Conservation (phyloP, 2,113 vertebrate genomes). For the Sylvilagus bachmani region DNA sequence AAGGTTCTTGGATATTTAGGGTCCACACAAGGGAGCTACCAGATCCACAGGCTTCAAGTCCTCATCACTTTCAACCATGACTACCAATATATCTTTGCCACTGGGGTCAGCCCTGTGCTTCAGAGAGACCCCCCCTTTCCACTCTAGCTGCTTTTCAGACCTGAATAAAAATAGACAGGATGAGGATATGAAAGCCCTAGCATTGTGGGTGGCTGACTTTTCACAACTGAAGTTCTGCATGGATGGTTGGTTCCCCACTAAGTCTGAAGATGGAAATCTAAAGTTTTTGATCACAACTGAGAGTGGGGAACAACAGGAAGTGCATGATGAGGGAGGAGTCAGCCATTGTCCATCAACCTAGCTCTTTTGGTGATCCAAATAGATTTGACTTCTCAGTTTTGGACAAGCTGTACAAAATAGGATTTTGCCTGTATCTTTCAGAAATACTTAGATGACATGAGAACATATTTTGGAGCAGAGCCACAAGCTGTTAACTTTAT, state of each 20-base stretch:
- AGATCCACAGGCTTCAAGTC: background rate
- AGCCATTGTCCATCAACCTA: background rate
- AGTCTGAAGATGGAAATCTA: background rate
- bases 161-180: background rate
- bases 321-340: too few relatives aligned
- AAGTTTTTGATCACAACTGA: background rate
- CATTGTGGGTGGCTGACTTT: background rate
- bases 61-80: background rate
- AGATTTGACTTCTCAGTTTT: slow-evolving; percentile 25
- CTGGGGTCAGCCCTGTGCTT: background rate
- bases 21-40: background rate
- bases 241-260: background rate
- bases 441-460: slow-evolving; percentile 84
- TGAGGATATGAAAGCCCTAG: too few relatives aligned
- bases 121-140: background rate
- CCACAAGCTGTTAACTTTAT: slow-evolving; percentile 84
- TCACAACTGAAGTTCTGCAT: background rate
- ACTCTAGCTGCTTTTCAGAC: background rate
- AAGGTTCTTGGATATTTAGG: background rate
- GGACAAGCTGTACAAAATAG: background rate
- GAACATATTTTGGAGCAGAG: slow-evolving; percentile 85
- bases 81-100: fast-evolving
- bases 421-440: slow-evolving; percentile 76
- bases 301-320: background rate
- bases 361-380: background rate